A percentile compares a stretch with the other conserved stretches of the same genome.
Evolutionary conservation across 1,140 invertebrate genomes (phyloP).

Genomic region (Ostrea edulis): DNA sequence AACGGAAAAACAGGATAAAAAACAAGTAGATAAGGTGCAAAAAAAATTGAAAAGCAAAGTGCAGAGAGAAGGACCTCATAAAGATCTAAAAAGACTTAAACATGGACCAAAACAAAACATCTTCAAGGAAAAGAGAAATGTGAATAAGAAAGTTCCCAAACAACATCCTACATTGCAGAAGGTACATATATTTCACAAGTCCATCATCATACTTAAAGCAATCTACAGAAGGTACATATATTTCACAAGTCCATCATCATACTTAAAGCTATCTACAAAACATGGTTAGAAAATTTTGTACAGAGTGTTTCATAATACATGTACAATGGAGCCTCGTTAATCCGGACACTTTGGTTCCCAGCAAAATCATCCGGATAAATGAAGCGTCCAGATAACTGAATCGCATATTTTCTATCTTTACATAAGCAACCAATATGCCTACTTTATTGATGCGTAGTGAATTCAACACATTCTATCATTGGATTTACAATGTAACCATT

Average conservation of each 20-base stretch:
- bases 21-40: not conserved
- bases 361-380: too few species aligned
- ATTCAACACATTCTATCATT: too few species aligned
- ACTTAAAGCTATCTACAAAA: not conserved
- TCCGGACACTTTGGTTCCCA: too few species aligned
- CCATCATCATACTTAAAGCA: not conserved
- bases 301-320: too few species aligned
- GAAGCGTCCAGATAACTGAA: too few species aligned
- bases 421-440: too few species aligned
- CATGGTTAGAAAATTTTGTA: too few species aligned
- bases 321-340: too few species aligned
- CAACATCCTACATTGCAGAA: not conserved
- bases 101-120: not conserved
- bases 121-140: not conserved
- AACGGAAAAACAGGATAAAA: not conserved
- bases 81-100: constrained; percentile 22
- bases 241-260: not conserved
- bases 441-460: too few species aligned
- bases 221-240: not conserved
- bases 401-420: too few species aligned
- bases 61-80: not conserved
- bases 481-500: too few species aligned
- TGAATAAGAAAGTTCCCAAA: not conserved
- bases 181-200: not conserved
- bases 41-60: constrained; percentile 3